Evolutionary conservation across 2,113 vertebrate genomes (phyloP).

Genomic region (Xenopus laevis): DNA sequence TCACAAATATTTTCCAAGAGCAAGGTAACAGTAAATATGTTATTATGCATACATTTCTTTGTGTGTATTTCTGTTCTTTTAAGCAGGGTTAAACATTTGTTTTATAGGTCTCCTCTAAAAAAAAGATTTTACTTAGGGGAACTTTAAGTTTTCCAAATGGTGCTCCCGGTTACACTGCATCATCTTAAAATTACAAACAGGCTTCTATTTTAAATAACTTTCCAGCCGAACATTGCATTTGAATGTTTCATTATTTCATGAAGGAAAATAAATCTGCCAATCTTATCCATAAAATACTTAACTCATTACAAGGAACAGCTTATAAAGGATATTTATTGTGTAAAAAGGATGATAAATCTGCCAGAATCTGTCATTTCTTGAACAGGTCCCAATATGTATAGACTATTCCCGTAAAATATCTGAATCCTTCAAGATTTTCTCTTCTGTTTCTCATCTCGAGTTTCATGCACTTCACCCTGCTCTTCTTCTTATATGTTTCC

Average conservation of each 20-base stretch:
- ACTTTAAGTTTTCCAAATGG: too few species aligned
- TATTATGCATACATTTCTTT: too few species aligned
- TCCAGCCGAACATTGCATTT: neutral
- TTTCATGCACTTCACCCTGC: neutral
- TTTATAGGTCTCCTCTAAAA: too few species aligned
- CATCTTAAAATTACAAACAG: too few species aligned
- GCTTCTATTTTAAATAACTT: neutral
- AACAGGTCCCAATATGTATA: neutral
- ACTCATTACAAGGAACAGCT: neutral
- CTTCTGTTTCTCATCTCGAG: conserved; percentile 8
- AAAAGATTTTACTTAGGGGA: too few species aligned
- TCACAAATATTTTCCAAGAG: too few species aligned
- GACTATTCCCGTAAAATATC: neutral
- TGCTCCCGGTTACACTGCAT: neutral
- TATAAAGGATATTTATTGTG: neutral
- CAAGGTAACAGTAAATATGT: too few species aligned
- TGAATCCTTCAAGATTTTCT: conserved; percentile 8
- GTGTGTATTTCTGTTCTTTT: too few species aligned
- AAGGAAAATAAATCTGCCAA: neutral
- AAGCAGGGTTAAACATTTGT: too few species aligned
- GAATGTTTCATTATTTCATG: neutral
- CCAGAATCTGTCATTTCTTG: conserved; percentile 6
- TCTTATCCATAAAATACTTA: neutral
- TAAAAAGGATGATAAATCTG: conserved; percentile 6
- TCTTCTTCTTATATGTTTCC: conserved; percentile 2